Evolutionary conservation across 2,888 invertebrate genomes (phyloP).

Genomic region (Synergus laeviventris): DNA sequence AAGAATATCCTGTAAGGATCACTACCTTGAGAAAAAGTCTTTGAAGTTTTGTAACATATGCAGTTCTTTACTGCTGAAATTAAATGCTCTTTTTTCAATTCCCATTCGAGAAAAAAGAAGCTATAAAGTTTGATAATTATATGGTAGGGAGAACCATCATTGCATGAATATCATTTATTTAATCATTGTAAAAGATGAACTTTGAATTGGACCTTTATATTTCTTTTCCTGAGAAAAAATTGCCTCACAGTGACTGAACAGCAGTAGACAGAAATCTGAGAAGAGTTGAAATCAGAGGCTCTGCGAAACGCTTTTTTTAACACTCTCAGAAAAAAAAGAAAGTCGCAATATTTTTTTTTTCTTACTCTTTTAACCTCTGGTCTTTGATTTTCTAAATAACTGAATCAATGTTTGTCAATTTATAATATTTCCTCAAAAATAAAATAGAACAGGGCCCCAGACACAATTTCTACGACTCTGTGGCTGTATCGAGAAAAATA

Average conservation of each 20-base stretch:
- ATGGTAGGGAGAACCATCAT: not conserved
- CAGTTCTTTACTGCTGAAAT: not conserved
- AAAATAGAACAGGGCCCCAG: not conserved
- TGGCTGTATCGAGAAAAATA: not conserved
- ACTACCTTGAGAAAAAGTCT: not conserved
- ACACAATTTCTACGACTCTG: not conserved
- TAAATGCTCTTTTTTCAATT: not conserved
- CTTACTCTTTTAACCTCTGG: not conserved
- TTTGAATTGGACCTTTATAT: not conserved
- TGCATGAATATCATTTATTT: not conserved
- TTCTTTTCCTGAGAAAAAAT: not conserved
- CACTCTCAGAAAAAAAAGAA: slow-evolving; percentile 22
- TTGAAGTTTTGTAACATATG: not conserved
- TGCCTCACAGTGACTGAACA: slow-evolving; percentile 11
- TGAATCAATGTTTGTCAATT: too few relatives aligned
- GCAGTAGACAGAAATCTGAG: slow-evolving; percentile 35
- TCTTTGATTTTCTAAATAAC: slow-evolving; percentile 24
- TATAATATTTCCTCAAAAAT: not conserved
- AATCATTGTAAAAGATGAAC: not conserved
- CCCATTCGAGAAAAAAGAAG: not conserved
- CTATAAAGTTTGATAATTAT: not conserved
- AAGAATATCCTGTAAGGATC: slow-evolving; percentile 13
- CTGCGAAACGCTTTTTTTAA: slow-evolving; percentile 30
- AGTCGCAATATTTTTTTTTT: not conserved
- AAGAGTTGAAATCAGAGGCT: slow-evolving; percentile 34